A percentile compares a stretch with the other conserved stretches of the same genome.
Evolutionary conservation across 2,113 vertebrate genomes (phyloP).

Genomic region (Hypomesus transpacificus): DNA sequence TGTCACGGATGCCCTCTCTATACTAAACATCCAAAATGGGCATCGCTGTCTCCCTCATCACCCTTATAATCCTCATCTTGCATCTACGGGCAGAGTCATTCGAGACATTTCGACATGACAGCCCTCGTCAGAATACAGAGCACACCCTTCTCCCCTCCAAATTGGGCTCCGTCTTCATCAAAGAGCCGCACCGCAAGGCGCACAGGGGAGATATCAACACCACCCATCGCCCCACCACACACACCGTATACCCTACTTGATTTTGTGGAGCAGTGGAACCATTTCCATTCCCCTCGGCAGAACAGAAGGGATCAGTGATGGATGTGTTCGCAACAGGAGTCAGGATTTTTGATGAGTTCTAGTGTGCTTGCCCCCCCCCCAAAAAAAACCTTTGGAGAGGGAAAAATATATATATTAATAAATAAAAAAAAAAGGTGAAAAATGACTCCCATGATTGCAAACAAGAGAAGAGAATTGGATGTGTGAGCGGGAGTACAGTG

Average conservation of each 20-base stretch:
- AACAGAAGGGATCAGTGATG: slow-evolving; percentile 28
- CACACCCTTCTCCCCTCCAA: not conserved
- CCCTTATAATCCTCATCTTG: no score
- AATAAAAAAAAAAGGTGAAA: slow-evolving; percentile 7
- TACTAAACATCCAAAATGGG: not conserved
- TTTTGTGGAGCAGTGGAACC: slow-evolving; percentile 15
- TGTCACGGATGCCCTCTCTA: not conserved
- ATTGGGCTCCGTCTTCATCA: not conserved
- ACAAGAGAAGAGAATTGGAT: slow-evolving; percentile 5
- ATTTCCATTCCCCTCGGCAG: slow-evolving; percentile 39
- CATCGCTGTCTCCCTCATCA: not conserved
- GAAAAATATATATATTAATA: slow-evolving; percentile 21
- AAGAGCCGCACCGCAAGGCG: slow-evolving; percentile 7
- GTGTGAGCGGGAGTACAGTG: not conserved
- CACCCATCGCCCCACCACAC: not conserved
- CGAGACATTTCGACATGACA: no score
- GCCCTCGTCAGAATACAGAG: no score
- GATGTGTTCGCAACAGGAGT: slow-evolving; percentile 35
- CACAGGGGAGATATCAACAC: slow-evolving; percentile 9
- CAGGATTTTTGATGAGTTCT: slow-evolving; percentile 34
- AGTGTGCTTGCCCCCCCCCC: slow-evolving; percentile 15
- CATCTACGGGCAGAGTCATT: no score
- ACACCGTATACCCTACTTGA: no score
- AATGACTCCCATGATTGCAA: slow-evolving; percentile 6
- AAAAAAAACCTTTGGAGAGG: no score